These are phyloP conservation scores for Eucidaris tribuloides DNA, from an alignment of 35 echinoderm and acorn worm genomes.

Conservation along the genomic window DNA sequence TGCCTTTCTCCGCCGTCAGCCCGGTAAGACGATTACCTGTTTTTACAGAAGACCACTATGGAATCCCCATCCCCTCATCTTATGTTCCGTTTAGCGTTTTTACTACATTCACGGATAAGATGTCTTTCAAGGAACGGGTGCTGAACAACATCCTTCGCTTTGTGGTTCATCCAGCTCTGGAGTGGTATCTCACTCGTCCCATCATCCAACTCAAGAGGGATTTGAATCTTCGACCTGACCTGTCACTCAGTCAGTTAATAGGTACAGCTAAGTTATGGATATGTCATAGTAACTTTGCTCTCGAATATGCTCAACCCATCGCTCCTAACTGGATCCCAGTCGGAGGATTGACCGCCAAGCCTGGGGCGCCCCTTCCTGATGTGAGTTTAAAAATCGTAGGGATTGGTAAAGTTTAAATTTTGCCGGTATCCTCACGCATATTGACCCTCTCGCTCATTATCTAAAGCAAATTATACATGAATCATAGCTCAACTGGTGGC, in stretches of 20 bases:
- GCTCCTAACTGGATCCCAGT: neutral
- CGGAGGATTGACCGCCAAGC: neutral
- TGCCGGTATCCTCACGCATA: too few relatives aligned
- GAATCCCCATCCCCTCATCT: neutral
- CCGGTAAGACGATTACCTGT: neutral
- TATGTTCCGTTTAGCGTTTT: neutral
- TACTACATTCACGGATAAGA: neutral
- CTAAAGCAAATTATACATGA: too few relatives aligned
- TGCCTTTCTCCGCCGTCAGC: constrained; percentile 7
- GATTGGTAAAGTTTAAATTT: too few relatives aligned
- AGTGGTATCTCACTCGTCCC: neutral
- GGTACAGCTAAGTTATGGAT: neutral
- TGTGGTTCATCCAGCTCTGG: neutral
- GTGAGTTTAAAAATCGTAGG: too few relatives aligned
- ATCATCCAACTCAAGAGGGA: neutral
- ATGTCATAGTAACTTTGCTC: neutral
- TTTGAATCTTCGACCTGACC: neutral
- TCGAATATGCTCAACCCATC: neutral
- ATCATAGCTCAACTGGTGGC: too few relatives aligned
- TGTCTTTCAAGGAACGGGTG: neutral
- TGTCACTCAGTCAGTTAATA: neutral
- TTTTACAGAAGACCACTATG: constrained; percentile 19
- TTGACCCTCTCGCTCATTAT: too few relatives aligned
- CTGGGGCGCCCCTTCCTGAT: neutral
- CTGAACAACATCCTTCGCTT: neutral